Conservation (phyloP, 2,113 vertebrate species). For the Erythrocercus mccallii region DNA sequence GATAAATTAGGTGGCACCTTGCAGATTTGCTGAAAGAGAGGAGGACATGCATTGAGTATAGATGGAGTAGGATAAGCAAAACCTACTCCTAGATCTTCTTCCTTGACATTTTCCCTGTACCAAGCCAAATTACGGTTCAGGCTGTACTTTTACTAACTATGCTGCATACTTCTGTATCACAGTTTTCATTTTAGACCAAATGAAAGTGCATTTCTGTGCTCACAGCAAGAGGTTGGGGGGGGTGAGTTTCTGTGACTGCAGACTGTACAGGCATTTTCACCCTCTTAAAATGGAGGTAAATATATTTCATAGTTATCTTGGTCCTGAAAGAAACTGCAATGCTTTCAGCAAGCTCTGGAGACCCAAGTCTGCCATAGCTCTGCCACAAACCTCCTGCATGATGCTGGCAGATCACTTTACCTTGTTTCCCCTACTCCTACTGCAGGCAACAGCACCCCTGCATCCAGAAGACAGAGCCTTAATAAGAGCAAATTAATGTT, state of each 20-base stretch:
- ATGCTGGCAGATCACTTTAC: not conserved
- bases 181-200: not conserved
- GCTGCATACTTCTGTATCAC: not conserved
- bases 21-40: not conserved
- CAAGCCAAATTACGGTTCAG: not conserved
- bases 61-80: not conserved
- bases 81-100: not conserved
- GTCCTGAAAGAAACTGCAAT: not conserved
- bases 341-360: not conserved
- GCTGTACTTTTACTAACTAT: not conserved
- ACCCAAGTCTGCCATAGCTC: not conserved
- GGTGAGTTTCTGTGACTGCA: not conserved
- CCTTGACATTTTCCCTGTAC: not conserved
- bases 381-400: not conserved
- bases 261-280: not conserved
- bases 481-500: rapidly evolving
- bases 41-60: not conserved
- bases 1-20: slow-evolving; percentile 16
- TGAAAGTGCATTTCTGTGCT: not conserved
- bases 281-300: not conserved
- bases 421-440: not conserved
- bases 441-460: not conserved
- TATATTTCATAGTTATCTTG: not conserved
- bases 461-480: not conserved
- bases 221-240: not conserved